A percentile compares a stretch with the other conserved stretches of the same genome.
Evolutionary conservation across 2,888 invertebrate species (phyloP).

Genomic region (Eupeodes luniger): DNA sequence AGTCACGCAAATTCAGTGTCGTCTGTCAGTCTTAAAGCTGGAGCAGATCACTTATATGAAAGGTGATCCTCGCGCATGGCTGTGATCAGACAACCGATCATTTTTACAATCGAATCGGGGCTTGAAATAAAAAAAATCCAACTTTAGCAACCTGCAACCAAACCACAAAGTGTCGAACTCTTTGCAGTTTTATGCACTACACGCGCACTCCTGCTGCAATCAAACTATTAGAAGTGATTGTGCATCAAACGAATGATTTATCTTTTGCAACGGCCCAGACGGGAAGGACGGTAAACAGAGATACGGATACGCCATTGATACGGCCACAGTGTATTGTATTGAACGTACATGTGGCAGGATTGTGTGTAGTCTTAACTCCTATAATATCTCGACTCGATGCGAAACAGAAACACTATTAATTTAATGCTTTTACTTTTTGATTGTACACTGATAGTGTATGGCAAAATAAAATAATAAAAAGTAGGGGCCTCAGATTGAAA

Average conservation of each 20-base stretch:
- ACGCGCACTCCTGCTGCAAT: slow-evolving; percentile 37
- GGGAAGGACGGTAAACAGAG: too few species aligned
- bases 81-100: slow-evolving; percentile 55
- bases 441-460: slow-evolving; percentile 58
- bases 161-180: slow-evolving; percentile 68
- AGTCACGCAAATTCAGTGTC: slow-evolving; percentile 65
- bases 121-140: slow-evolving; percentile 15
- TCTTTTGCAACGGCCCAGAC: slow-evolving; percentile 7
- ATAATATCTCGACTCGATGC: slow-evolving; percentile 33
- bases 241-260: slow-evolving; percentile 69
- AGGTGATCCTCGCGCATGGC: slow-evolving; percentile 48
- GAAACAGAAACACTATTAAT: slow-evolving; percentile 61
- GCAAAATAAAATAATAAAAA: slow-evolving; percentile 20
- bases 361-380: slow-evolving; percentile 37
- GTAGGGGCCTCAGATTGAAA: slow-evolving; percentile 50
- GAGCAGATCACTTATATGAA: slow-evolving; percentile 24
- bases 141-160: slow-evolving; percentile 51
- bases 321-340: slow-evolving; percentile 14
- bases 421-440: slow-evolving; percentile 75
- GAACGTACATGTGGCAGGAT: slow-evolving; percentile 44
- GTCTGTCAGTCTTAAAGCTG: slow-evolving; percentile 2
- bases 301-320: slow-evolving; percentile 21
- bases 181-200: slow-evolving; percentile 50
- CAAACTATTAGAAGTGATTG: slow-evolving; percentile 67
- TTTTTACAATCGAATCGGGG: slow-evolving; percentile 61